These are phyloP conservation scores for Rhinolophus sinicus DNA, from an alignment of 2,113 vertebrate genomes.

Conservation along the genomic window DNA sequence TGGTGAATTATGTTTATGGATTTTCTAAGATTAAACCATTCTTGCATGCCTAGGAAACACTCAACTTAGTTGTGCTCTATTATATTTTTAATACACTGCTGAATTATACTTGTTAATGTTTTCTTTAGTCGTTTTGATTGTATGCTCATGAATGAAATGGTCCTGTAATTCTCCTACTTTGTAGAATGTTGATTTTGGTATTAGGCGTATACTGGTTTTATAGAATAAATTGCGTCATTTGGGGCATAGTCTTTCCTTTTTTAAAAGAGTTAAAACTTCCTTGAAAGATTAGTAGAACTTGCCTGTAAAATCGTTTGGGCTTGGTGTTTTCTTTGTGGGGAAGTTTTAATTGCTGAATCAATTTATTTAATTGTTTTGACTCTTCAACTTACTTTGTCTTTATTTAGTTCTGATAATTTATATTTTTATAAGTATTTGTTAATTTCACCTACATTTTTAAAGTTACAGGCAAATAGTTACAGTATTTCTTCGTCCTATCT, in stretches of 20 bases:
- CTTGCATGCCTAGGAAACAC: neutral
- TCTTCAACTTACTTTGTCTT: neutral
- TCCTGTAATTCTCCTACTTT: neutral
- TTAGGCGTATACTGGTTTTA: neutral
- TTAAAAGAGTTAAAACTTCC: neutral
- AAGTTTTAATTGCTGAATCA: neutral
- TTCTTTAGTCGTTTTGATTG: neutral
- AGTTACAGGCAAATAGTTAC: neutral
- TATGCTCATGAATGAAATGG: neutral
- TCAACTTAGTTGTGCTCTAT: neutral
- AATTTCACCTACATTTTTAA: neutral
- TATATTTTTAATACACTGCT: neutral
- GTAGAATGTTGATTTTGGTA: neutral
- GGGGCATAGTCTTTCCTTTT: neutral
- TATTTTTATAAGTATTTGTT: neutral
- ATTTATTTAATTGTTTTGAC: neutral
- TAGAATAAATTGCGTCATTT: neutral
- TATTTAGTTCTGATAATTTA: neutral
- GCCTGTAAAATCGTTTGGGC: neutral
- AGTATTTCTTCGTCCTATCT: neutral
- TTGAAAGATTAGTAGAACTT: neutral
- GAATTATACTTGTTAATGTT: neutral
- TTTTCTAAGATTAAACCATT: neutral
- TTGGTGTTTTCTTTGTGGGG: neutral
- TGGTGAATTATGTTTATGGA: neutral